phyloP scores from a whole-genome alignment of 2,113 vertebrate species.

The Pan paniscus region DNA sequence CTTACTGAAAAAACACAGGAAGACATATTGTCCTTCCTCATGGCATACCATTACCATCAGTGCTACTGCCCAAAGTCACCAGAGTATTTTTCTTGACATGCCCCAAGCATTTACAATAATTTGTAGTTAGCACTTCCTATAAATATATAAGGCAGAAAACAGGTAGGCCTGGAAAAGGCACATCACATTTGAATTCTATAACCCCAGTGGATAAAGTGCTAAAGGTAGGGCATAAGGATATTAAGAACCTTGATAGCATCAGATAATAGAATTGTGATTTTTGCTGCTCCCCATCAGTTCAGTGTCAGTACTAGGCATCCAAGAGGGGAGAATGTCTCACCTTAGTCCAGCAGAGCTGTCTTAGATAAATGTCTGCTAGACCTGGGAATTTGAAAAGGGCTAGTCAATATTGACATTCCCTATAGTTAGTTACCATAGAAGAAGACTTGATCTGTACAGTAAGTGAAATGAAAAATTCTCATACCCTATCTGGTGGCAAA shows the following conservation, averaged over 20 bases:
- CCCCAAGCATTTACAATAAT: not conserved
- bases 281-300: not conserved
- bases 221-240: not conserved
- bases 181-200: not conserved
- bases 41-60: accelerated
- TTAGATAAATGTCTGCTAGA: not conserved
- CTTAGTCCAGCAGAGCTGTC: not conserved
- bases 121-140: not conserved
- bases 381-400: not conserved
- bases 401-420: not conserved
- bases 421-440: not conserved
- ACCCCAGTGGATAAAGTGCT: not conserved
- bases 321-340: not conserved
- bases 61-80: not conserved
- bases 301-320: not conserved
- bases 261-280: not conserved
- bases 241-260: not conserved
- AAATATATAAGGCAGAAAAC: not conserved
- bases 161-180: not conserved
- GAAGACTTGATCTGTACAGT: not conserved
- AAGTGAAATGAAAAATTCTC: not conserved
- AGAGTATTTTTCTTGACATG: not conserved
- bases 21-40: not conserved
- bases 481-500: not conserved
- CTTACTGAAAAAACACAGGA: not conserved